Base-by-base conservation (phyloP, 2,113 vertebrate genomes). In the Acrocephalus kingi region DNA sequence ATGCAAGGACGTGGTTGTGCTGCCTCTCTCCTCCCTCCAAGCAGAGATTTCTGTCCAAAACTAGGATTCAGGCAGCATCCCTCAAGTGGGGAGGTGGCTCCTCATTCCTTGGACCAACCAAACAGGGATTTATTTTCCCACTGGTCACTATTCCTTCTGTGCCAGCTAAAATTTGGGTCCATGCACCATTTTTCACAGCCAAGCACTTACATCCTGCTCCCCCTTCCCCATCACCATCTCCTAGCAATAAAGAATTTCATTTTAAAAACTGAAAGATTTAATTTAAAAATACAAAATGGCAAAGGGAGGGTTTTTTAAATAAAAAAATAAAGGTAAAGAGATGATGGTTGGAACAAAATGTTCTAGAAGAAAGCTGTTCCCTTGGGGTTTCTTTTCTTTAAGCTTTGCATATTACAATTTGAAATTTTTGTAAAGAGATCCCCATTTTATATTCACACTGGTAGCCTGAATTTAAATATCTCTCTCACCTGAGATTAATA, bases 401-500 rank as follows among this genome's bases (percentile, higher is more conserved):
- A 94, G 79, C 94, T 97, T 98, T 98, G 89, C 93, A 95, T 97
- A 98, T 96, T 97, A 98, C 97, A 97, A 97, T 97, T 96, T 97
- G 96, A 97, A 98, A 94, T 86, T 95, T 97, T 97, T 98, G 95
- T 96, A 94, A 97, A 97, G 95, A 97, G 93, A 94, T 94, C 89
- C 97, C 96, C 94, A 95, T 97, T 98, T 98, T 91, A 98, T 97
- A 97, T 97, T 97, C 95, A 97, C 93, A 91, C 93, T 84, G 84
- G 94, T 94, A 97, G 89, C 94, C 83, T 97, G 95, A 96, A 94
- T 97, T 97, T 97, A 97, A 97, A 96, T 96, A 96, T 97, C 97
- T 97, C 87, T 95, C 97, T 97, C 94, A 96, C 94, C 97, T 96
- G 97, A 98, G 97, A 98, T 97, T 98, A 96, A 97, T 98, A 97